Conservation (phyloP, 2,113 vertebrate genomes). For the Leiothrix lutea region DNA sequence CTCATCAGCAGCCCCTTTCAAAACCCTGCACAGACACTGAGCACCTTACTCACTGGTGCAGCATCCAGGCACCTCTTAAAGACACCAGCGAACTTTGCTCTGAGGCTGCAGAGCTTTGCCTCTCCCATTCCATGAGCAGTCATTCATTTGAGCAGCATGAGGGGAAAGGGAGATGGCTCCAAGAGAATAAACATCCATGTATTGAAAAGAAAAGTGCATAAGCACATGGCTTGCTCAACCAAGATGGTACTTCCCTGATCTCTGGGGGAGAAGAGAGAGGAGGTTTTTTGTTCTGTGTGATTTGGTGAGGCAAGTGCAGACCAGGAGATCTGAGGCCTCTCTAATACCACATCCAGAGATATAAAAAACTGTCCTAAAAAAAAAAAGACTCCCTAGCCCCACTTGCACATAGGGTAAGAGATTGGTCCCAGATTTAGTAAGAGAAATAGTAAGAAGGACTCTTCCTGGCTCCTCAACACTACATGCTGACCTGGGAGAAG, state of each 20-base stretch:
- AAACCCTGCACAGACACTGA: not conserved
- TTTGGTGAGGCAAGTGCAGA: not conserved
- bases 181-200: not conserved
- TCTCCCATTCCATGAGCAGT: not conserved
- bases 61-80: not conserved
- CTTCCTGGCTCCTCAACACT: not conserved
- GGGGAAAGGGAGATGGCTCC: not conserved
- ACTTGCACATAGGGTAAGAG: not conserved
- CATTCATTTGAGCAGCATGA: fast-evolving
- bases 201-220: not conserved
- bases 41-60: not conserved
- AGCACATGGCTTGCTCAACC: not conserved
- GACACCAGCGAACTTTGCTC: not conserved
- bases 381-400: not conserved
- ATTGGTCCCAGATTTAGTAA: constrained; percentile 2
- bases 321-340: not conserved
- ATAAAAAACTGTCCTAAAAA: not conserved
- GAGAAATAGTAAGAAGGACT: not conserved
- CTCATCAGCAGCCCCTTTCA: not conserved
- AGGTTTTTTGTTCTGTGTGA: not conserved
- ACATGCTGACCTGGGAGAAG: not conserved
- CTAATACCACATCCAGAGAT: not conserved
- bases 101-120: not conserved
- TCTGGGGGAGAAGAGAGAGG: not conserved
- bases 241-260: not conserved